Percentiles rank a stretch among this genome's conserved stretches.
phyloP scores from a whole-genome alignment of 2,888 invertebrate genomes.

The Rotaria magnacalcarata region DNA sequence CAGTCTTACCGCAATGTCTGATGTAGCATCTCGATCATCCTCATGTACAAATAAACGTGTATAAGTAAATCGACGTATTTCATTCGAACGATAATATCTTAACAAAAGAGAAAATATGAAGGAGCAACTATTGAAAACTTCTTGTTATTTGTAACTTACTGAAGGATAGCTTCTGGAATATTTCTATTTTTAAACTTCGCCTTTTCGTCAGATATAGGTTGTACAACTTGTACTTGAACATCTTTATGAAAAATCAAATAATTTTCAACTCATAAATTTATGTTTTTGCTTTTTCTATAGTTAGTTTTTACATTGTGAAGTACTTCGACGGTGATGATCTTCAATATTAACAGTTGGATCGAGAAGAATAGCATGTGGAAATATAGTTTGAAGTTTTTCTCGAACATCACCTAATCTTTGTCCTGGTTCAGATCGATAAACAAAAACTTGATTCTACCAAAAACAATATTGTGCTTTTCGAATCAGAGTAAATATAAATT shows the following conservation, averaged over 20 bases:
- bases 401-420: not conserved
- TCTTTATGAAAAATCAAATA: not conserved
- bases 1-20: not conserved
- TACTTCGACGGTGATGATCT: conserved; percentile 2
- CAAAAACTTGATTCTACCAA: conserved; percentile 29
- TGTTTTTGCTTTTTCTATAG: not conserved
- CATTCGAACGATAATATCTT: conserved; percentile 25
- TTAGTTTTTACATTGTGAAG: not conserved
- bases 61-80: conserved; percentile 1
- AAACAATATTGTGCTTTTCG: too few relatives aligned
- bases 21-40: conserved; percentile 29
- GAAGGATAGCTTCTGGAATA: conserved; percentile 10
- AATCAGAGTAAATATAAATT: too few relatives aligned
- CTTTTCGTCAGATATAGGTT: not conserved
- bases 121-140: not conserved
- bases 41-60: conserved; percentile 27
- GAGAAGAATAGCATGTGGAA: not conserved
- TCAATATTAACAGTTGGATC: conserved; percentile 2
- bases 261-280: too few relatives aligned
- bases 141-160: not conserved
- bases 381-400: conserved; percentile 24
- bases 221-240: conserved; percentile 20
- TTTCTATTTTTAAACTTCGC: not conserved
- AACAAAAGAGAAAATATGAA: not conserved
- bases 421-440: conserved; percentile 24